A percentile compares a stretch with the other conserved stretches of the same genome.
These are phyloP conservation scores for Halocaridina rubra DNA, from an alignment of 2,888 invertebrate genomes.

Conservation along the genomic window DNA sequence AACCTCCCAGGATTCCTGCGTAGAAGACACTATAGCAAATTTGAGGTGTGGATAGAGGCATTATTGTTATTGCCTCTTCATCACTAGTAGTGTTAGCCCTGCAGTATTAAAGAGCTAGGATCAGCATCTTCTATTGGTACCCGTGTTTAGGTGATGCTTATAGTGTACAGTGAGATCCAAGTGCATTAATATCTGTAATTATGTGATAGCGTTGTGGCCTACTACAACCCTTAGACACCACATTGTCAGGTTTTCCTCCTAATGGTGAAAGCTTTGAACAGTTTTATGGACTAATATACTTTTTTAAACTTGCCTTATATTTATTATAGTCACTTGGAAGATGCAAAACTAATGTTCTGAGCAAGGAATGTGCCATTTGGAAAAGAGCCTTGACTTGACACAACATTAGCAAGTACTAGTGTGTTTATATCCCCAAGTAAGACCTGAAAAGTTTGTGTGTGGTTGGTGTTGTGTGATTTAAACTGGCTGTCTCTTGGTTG, in stretches of 20 bases:
- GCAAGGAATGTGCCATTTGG: not conserved
- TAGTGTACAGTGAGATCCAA: not conserved
- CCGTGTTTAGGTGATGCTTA: not conserved
- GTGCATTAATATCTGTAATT: constrained; percentile 37
- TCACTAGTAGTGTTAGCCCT: too few species aligned
- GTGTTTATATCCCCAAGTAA: not conserved
- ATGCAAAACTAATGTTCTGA: not conserved
- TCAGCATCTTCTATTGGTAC: too few species aligned
- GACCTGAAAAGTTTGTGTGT: constrained; percentile 22
- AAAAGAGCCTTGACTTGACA: not conserved
- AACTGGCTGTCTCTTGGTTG: constrained; percentile 46
- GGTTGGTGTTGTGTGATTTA: constrained; percentile 42
- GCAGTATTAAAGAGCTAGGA: too few species aligned
- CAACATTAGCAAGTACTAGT: not conserved
- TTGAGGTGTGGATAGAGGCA: too few species aligned
- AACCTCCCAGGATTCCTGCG: constrained; percentile 48
- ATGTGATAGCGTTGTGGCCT: constrained; percentile 54
- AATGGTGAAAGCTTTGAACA: not conserved
- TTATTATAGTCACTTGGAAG: not conserved
- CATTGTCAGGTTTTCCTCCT: not conserved
- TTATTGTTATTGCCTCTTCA: not conserved
- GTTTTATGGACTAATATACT: not conserved
- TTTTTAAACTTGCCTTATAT: constrained; percentile 34
- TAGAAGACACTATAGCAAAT: not conserved
- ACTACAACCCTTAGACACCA: not conserved